Base-by-base conservation (phyloP, 30 jellyfish, hydroid and myxozoan species). In the Aurelia sp. region DNA sequence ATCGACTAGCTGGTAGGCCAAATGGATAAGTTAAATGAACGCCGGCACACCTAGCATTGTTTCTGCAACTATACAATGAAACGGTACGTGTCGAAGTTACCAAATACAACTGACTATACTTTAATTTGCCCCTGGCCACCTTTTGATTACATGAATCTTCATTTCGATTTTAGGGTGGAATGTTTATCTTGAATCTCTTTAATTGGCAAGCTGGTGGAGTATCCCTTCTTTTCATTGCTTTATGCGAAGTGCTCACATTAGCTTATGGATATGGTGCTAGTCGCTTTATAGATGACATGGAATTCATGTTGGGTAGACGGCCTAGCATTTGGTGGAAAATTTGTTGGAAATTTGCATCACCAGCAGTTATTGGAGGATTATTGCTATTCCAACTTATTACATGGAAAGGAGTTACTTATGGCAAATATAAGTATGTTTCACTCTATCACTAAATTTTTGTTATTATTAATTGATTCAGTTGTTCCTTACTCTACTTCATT, bases 121-220 rank as follows among this genome's bases (percentile, higher is more conserved):
- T 27, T 27, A 27, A 27, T 27, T 27, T 27, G 33, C 1, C 33
- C 33, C 2, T 1, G 33, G 33, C 33, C 33, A 27, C 2, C 33
- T 27, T 27, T 27, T 27, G 33, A 27, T 27, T 27, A 37, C 50
- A 37, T 37, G 20, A 18, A 20, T 0, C 19, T 10, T 0, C 52
- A 40, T 44, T 16, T 21, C 16, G 62, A 17, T 71, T 68, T 18
- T 89, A 93, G 98, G 97, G 96, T 71, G 98, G 98, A 18, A 93
- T 93, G 98, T 93, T 51, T 79, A 53, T 93, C 22, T 76, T 93
- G 81, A 93, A 93, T 74, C 82, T 93, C 47, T 93, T 87, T 87
- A 83, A 93, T 71, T 81, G 91, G 96, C 98, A 93, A 81, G 93
- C 98, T 4, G 98, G 98, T 22, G 98, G 98, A 4, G 96, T 93